Percentiles rank a stretch among this genome's conserved stretches.
Conservation (phyloP, 2,888 invertebrate genomes). For the Dryomyza anilis region DNA sequence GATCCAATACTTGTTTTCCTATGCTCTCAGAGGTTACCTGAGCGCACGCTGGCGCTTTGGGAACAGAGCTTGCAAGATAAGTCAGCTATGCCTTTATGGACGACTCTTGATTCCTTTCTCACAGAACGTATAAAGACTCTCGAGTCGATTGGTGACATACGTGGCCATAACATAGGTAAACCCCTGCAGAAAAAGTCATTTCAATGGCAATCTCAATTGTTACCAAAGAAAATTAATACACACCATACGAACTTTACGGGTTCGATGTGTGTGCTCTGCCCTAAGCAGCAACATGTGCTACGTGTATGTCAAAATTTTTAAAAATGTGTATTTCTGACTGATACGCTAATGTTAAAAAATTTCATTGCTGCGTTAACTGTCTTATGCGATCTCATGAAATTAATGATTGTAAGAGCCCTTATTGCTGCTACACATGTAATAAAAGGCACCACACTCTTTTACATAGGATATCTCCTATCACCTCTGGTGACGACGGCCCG, state of each 20-base stretch:
- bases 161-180: background rate
- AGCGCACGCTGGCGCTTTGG: background rate
- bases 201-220: background rate
- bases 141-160: background rate
- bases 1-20: background rate
- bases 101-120: background rate
- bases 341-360: background rate
- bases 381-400: background rate
- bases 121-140: background rate
- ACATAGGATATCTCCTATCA: too few species aligned
- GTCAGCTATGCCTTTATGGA: too few species aligned
- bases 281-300: background rate
- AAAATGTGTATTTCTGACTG: too few species aligned
- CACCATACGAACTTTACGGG: background rate
- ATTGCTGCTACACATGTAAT: too few species aligned
- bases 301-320: background rate
- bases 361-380: conserved; percentile 13
- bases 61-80: background rate
- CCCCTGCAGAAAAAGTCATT: background rate
- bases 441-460: too few species aligned
- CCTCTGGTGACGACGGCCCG: too few species aligned
- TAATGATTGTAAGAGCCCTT: too few species aligned
- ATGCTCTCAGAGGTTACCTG: background rate
- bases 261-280: background rate
- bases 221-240: background rate